A percentile compares a stretch with the other conserved stretches of the same genome.
Evolutionary conservation across 2,888 invertebrate genomes (phyloP).

Genomic region (Callinectes sapidus): DNA sequence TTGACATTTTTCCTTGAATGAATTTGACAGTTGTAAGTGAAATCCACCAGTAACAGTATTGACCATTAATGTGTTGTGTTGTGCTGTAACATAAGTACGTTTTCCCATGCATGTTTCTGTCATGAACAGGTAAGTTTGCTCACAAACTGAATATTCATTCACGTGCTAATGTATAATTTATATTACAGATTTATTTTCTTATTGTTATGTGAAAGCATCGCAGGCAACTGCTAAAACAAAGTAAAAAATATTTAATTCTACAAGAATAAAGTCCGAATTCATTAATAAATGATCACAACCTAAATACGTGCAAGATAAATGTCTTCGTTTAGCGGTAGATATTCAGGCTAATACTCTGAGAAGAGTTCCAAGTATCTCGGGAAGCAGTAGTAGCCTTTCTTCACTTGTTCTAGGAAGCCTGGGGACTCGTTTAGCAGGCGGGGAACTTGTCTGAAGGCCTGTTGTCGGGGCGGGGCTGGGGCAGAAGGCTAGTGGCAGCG

Average conservation of each 20-base stretch:
- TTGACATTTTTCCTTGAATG: neutral
- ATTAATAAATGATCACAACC: neutral
- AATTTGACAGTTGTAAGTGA: neutral
- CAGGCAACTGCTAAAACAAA: neutral
- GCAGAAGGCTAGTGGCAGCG: neutral
- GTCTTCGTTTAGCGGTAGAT: neutral
- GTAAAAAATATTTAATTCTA: neutral
- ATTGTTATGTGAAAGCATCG: neutral
- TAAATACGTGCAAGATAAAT: neutral
- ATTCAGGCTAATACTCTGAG: neutral
- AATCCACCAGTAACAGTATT: neutral
- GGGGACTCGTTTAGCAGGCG: neutral
- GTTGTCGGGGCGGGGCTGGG: neutral
- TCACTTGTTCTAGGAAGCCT: constrained; percentile 34
- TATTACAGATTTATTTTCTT: neutral
- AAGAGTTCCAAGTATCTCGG: constrained; percentile 13
- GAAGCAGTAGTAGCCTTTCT: neutral
- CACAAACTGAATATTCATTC: neutral
- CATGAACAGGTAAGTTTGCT: neutral
- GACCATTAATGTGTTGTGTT: neutral
- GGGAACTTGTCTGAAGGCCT: constrained; percentile 24
- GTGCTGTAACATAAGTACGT: neutral
- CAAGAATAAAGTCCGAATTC: neutral
- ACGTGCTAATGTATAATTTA: neutral
- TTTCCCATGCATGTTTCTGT: neutral